A percentile compares a stretch with the other conserved stretches of the same genome.
phyloP scores from a whole-genome alignment of 2,888 invertebrate genomes.

The Stomorhina lunata region DNA sequence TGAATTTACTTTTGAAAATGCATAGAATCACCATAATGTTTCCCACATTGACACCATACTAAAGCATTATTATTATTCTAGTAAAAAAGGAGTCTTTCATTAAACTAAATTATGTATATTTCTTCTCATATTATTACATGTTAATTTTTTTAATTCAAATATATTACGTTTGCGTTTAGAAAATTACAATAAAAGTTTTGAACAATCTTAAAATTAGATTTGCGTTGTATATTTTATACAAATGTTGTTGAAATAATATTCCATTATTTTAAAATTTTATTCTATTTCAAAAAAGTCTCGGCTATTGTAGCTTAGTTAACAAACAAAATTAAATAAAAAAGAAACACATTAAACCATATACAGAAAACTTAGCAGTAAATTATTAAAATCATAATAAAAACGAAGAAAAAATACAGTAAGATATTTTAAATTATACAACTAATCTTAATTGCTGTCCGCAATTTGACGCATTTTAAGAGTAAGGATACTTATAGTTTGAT shows the following conservation, averaged over 20 bases:
- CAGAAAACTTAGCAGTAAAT: constrained; percentile 26
- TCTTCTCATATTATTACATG: constrained; percentile 33
- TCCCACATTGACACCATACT: too few species aligned
- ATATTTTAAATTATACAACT: constrained; percentile 36
- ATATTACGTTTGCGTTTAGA: constrained; percentile 16
- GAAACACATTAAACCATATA: constrained; percentile 36
- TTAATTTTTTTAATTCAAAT: constrained; percentile 41
- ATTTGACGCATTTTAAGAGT: constrained; percentile 20
- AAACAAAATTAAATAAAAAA: neutral
- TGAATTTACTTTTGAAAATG: too few species aligned
- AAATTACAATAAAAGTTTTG: constrained; percentile 24
- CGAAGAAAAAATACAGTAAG: constrained; percentile 10
- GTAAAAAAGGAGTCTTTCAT: neutral
- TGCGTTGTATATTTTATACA: constrained; percentile 24
- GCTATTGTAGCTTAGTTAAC: constrained; percentile 48
- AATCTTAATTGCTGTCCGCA: neutral
- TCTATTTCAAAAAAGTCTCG: constrained; percentile 38
- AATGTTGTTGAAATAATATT: constrained; percentile 22
- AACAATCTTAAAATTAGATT: constrained; percentile 45
- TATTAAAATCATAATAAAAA: neutral
- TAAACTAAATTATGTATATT: constrained; percentile 39
- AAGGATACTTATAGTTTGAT: constrained; percentile 22
- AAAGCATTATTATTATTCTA: too few species aligned
- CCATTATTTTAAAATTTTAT: neutral
- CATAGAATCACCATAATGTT: too few species aligned